Base-by-base conservation (phyloP, 2,113 vertebrate species). In the Tamias sibiricus region DNA sequence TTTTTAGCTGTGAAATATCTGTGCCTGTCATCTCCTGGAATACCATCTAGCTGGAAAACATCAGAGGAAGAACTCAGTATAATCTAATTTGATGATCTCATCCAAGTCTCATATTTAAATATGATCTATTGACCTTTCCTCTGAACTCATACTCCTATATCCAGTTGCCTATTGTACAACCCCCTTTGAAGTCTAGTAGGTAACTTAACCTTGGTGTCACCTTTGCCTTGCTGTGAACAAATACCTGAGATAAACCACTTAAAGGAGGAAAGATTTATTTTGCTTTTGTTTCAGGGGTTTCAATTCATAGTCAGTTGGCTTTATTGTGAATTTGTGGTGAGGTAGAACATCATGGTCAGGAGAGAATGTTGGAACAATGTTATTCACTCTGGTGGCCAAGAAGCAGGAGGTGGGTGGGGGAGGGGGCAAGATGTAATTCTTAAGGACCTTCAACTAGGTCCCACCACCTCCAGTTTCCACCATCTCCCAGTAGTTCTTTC, bases 1-100 rank as follows among this genome's bases (percentile, higher is more conserved):
- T 89, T 96, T 44, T 90, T 12, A 49, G 47, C n/a, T 26, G 20
- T 80, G 72, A 88, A 82, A 90, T 91, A 37, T 84, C 75, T 88
- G 37, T 59, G 24, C 37, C 11, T 68, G 14, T 84, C 49, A 20
- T 83, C 24, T 68, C 28, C 69, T 66, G 68, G 47, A 62, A 76
- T 57, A 16, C 47, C 32, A 80, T 2, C 35, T 47, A 75, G 57
- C 12, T 72, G 72, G n/a, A 47, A 35, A 82, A 19, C 9, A 24
- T 76, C 32, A 69, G 66, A 83, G 47, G 26, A 47, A 14, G 47
- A 94, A 64, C 62, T 83, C 49, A 52, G 0, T 74, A 30, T 42
- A 74, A 72, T 87, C 35, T 44, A 82, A 8, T 57, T 59, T 95
- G 44, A 7, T 57, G 42, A 35, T 81, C 72, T 95, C 66, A 84